Base-by-base conservation (phyloP, 2,113 vertebrate species). In the Pipa parva region DNA sequence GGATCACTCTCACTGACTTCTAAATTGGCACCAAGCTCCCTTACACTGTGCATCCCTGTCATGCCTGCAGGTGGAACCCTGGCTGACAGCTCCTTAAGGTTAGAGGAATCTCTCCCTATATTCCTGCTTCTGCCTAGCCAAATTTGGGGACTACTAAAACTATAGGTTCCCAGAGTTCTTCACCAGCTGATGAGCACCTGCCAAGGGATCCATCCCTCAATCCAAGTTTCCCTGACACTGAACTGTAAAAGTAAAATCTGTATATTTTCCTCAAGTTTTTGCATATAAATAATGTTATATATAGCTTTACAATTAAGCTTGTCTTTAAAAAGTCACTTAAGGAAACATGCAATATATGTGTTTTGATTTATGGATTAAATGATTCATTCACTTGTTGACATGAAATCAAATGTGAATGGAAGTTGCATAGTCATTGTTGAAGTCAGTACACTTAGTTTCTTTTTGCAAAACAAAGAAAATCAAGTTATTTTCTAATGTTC, bases 321-420 rank as follows among this genome's bases (percentile, higher is more conserved):
- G 39, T 57, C 63, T 51, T 25, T n/a, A 20, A 65, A 65, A 27
- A 57, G 58, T 48, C 58, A 58, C 28, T 58, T 49, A 26, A 49
- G 36, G 39, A 67, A 58, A 36, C 37, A 58, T 58, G 8, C 51
- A 45, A 49, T 45, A 58, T 36, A 31, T 25, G 42, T 59, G 49
- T 58, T 67, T 36, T 42, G 27, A 58, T 67, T 58, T 58, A 36
- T 58, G 17, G 37, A 25, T 46, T 26, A 46, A 37, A 57, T 65
- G 25, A 65, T 56, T 65, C 39, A 65, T 46, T 46, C 42, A 56
- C n/a, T 31, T 42, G 36, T 36, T 64, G 62, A 50, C 62, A 55
- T 24, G 42, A 54, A 12, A 21, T 49, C 52, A 67, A 48, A 29
- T 17, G 25, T 33, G 58, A 58, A 58, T 67, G 27, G 20, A 67